Evolutionary conservation across 2,113 vertebrate species (phyloP), one percentile per base, ranked within the genome.

Genomic region (Stegastes partitus): DNA sequence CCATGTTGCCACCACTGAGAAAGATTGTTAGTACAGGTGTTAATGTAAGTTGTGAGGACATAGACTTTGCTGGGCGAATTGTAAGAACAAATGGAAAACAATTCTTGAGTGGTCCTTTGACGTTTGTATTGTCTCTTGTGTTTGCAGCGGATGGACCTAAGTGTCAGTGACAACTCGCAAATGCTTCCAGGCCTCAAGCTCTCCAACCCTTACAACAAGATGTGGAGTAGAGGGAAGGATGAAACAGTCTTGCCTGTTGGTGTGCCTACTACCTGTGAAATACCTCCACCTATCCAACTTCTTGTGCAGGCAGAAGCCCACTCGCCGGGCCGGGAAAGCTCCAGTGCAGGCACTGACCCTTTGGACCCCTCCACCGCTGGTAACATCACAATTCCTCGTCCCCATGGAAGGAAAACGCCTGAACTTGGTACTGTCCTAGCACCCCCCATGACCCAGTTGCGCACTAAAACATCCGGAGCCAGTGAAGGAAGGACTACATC

Each of bases 311-410:
- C 86, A 0, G 87, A 93, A 25, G 68, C 90, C 1, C 77, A 74
- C 49, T 92, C 93, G 2, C 91, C 85, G 0, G 92, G 82, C 87
- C 84, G 9, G 18, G 94, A 96, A 16, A 68, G 87, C 57, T 50
- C 66, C 11, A 49, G 55, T 28, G 50, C 25, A 4, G 67, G 31
- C 18, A 15, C 34, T 0, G 87, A 91, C 6, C 2, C 57, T 9
- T 54, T 54, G 11, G 91, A 93, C 8, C 74, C 56, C 5, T 86
- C 79, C 22, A 45, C 50, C 11, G 28, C 66, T 0, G 87, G 95
- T 22, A 97, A 90, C 87, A 98, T 98, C 87, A 97, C 96, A 64
- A 97, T 99, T 54, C 97, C 98, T 1, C 95, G 97, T 4, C 98
- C 98, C 0, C 98, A 99, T 2, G 97, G 97, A 21, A 95, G 96